These are phyloP conservation scores for Mastigias papua DNA, from an alignment of 30 jellyfish, hydroid and myxozoan species.

Conservation along the genomic window DNA sequence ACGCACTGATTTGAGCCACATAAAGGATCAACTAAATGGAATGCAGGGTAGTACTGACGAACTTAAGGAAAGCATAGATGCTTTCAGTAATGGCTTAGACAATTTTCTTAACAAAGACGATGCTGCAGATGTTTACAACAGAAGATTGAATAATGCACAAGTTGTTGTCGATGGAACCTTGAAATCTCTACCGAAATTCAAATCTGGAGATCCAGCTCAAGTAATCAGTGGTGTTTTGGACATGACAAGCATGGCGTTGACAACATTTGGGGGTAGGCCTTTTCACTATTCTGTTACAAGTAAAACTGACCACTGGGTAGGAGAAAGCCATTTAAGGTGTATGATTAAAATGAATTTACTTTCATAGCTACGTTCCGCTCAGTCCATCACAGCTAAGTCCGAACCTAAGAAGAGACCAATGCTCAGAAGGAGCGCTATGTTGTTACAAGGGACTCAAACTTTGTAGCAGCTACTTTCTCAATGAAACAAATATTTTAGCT, in stretches of 20 bases:
- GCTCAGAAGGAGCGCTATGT: no score
- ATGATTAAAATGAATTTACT: no score
- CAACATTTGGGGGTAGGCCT: background rate
- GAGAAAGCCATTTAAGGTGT: background rate
- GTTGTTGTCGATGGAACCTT: background rate
- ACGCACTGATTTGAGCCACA: background rate
- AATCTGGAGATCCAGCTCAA: background rate
- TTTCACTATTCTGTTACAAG: background rate
- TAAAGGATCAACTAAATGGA: background rate
- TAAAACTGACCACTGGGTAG: background rate
- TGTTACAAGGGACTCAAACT: background rate
- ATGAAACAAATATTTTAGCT: no score
- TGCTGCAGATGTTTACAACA: background rate
- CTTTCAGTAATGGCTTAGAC: background rate
- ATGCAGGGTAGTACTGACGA: background rate
- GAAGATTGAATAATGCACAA: background rate
- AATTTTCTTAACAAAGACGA: no score
- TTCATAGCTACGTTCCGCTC: no score
- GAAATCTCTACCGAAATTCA: background rate
- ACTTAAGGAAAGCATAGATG: background rate
- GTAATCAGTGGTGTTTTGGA: background rate
- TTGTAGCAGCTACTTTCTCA: background rate
- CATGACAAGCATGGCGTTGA: background rate
- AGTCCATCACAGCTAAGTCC: no score
- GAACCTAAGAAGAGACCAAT: no score